Evolutionary conservation across 2,888 invertebrate genomes (phyloP).

Genomic region (Disparrhopalites patrizii): DNA sequence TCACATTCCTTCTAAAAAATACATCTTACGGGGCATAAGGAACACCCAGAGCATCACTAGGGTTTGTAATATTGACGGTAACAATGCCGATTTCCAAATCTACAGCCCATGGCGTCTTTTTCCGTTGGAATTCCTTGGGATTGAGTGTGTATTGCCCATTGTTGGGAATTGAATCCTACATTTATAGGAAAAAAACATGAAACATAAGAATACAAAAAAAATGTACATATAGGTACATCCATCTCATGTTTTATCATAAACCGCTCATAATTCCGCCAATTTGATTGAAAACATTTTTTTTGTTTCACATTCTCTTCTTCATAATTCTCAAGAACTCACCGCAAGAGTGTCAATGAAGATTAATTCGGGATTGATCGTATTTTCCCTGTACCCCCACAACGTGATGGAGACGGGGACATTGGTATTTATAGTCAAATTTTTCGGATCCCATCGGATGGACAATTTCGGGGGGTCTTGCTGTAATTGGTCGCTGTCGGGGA

Average conservation of each 20-base stretch:
- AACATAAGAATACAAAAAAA: too few relatives aligned
- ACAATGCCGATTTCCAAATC: conserved; percentile 79
- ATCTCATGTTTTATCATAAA: too few relatives aligned
- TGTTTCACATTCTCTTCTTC: neutral
- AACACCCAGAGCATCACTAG: conserved; percentile 63
- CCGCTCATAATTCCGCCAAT: too few relatives aligned
- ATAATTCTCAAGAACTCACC: conserved; percentile 27
- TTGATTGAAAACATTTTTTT: too few relatives aligned
- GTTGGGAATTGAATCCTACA: conserved; percentile 57
- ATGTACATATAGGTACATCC: too few relatives aligned
- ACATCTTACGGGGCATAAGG: conserved; percentile 67
- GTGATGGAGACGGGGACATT: conserved; percentile 75
- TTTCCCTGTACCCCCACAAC: conserved; percentile 84
- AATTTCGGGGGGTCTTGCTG: conserved; percentile 69
- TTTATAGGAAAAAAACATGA: conserved; percentile 8
- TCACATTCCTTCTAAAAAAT: neutral
- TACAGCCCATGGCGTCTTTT: conserved; percentile 60
- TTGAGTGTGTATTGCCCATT: conserved; percentile 69
- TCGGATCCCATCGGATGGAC: conserved; percentile 75
- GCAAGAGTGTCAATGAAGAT: conserved; percentile 63
- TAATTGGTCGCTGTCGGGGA: conserved; percentile 65
- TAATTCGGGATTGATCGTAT: conserved; percentile 72
- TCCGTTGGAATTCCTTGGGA: conserved; percentile 66
- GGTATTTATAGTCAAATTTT: conserved; percentile 76
- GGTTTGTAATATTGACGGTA: conserved; percentile 80